Conservation (phyloP, 2,888 invertebrate genomes). For the Coelinius sp. region DNA sequence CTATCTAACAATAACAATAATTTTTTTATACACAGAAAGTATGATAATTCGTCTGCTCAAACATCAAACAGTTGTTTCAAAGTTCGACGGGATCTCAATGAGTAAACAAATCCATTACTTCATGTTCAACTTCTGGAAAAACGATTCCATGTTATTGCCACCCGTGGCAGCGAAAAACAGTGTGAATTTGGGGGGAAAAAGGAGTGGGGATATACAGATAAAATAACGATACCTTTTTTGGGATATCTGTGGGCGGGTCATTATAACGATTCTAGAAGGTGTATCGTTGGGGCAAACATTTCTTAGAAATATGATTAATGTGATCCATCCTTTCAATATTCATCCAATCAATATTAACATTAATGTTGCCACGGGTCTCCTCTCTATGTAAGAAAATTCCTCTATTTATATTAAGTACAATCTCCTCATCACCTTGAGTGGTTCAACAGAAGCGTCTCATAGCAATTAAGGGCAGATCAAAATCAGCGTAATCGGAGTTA, state of each 20-base stretch:
- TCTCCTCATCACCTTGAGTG: background rate
- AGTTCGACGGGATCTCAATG: background rate
- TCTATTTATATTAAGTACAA: background rate
- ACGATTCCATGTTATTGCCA: background rate
- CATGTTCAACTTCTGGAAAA: background rate
- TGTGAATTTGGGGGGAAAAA: background rate
- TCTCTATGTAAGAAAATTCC: background rate
- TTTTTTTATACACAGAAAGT: background rate
- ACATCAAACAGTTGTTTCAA: background rate
- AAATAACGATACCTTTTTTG: too few species aligned
- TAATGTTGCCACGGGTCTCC: background rate
- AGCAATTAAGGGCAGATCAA: constrained; percentile 7
- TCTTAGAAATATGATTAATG: background rate
- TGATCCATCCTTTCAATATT: background rate
- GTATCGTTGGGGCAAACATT: background rate
- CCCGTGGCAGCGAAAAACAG: background rate
- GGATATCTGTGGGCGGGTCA: background rate
- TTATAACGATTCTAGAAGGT: too few species aligned
- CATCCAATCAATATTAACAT: background rate
- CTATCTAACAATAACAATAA: background rate
- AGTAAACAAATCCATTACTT: background rate
- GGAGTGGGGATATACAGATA: background rate
- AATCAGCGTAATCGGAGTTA: background rate
- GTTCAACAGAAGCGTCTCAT: background rate
- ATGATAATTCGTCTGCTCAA: background rate